Base-by-base conservation (phyloP, 2,797 vertebrate species). In the Xyrichtys novacula region DNA sequence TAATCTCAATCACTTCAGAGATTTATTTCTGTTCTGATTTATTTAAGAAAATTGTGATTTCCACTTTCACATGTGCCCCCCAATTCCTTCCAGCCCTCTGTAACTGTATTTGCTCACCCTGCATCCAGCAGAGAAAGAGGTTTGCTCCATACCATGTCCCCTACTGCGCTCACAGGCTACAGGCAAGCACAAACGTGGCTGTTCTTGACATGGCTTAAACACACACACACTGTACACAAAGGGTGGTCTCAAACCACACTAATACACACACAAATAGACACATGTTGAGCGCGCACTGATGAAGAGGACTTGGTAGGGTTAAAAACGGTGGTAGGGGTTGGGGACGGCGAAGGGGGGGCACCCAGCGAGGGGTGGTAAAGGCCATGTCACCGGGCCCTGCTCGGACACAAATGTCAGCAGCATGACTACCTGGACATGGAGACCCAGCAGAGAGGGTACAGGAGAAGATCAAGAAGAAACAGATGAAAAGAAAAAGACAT, bases 361-460 rank as follows among this genome's bases (percentile, higher is more conserved):
- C 81, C 63, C 85, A 83, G 83, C 78, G 5, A 80, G 87, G 77
- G 83, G 85, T 74, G 70, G 75, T 86, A 92, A 90, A 92, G 91
- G 90, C 81, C 87, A 90, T 84, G 83, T 82, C 78, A 83, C 63
- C 25, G 26, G 81, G 44, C 66, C 65, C 47, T 66, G 81, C 83
- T 70, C 57, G 75, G 78, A 88, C 83, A 89, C 80, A 89, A 91
- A 90, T 89, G 88, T 86, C 85, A 89, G 56, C 84, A 83, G 82
- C 84, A 73, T 74, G 80, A 89, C 61, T 60, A 79, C 65, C 81
- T 85, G 77, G 71, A 76, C 78, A 67, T 40, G 74, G 72, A 78
- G 49, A 82, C 67, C 81, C 71, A 81, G 72, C 48, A 1, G 81
- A 60, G 76, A 79, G 56, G 55, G 62, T 39, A 61, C 58, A 53